Percentiles rank a stretch among this genome's conserved stretches.
Evolutionary conservation across 2,797 vertebrate genomes (phyloP).

Genomic region (Phataginus tetradactyla): DNA sequence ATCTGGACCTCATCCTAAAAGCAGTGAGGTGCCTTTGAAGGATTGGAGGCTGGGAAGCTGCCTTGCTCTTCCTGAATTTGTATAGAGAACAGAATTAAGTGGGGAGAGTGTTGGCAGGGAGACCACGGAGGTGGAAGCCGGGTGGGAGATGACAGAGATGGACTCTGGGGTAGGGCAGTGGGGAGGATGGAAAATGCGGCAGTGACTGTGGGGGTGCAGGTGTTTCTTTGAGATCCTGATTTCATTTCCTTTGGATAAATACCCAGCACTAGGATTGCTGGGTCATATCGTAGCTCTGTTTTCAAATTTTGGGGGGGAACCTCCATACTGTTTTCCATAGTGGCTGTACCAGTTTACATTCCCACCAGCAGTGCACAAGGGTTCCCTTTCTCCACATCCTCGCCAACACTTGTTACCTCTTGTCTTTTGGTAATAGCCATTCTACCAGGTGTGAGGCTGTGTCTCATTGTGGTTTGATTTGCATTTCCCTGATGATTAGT

Average conservation of each 20-base stretch:
- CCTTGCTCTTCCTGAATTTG: not conserved
- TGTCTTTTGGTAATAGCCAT: not conserved
- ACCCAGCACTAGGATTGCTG: not conserved
- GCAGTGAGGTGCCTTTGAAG: not conserved
- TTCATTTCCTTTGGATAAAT: not conserved
- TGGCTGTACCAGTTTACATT: not conserved
- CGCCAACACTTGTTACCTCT: not conserved
- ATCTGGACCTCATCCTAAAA: not conserved
- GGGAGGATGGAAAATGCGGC: not conserved
- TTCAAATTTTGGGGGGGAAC: not conserved
- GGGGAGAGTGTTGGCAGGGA: not conserved
- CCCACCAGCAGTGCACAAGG: not conserved
- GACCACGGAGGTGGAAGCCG: not conserved
- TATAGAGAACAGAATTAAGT: not conserved
- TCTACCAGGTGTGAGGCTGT: not conserved
- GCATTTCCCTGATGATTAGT: not conserved
- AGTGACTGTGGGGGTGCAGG: not conserved
- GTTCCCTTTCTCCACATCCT: not conserved
- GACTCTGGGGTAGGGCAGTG: not conserved
- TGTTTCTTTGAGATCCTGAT: not conserved
- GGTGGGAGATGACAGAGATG: not conserved
- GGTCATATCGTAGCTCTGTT: not conserved
- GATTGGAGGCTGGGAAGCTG: not conserved
- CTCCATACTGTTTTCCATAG: not conserved
- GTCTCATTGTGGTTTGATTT: too few relatives aligned